These are phyloP conservation scores for Ennomos erosarius DNA, from an alignment of 2,888 invertebrate genomes.

Conservation along the genomic window DNA sequence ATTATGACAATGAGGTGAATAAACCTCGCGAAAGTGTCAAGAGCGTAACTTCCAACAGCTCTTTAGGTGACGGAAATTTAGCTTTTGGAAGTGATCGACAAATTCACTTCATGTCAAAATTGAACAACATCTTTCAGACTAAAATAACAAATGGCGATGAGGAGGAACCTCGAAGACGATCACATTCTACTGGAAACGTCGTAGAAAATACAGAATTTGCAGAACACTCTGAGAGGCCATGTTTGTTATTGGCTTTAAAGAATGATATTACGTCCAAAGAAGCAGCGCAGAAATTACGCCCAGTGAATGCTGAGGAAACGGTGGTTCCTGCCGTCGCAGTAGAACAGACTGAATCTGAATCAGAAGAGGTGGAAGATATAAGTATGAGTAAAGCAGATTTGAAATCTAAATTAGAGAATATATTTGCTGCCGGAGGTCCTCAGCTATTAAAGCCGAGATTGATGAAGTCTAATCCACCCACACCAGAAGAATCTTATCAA, in stretches of 20 bases:
- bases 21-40: constrained; percentile 60
- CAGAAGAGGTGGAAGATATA: constrained; percentile 55
- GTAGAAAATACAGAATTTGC: constrained; percentile 55
- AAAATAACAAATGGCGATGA: constrained; percentile 61
- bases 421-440: constrained; percentile 71
- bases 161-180: constrained; percentile 64
- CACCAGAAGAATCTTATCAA: constrained; percentile 69
- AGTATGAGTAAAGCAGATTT: constrained; percentile 70
- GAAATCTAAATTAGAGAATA: constrained; percentile 72
- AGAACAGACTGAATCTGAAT: constrained; percentile 25
- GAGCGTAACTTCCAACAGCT: constrained; percentile 60
- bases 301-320: constrained; percentile 51
- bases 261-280: constrained; percentile 67
- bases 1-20: constrained; percentile 45
- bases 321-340: constrained; percentile 2
- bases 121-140: constrained; percentile 71
- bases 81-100: constrained; percentile 69
- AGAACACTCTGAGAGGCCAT: constrained; percentile 52
- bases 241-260: constrained; percentile 66
- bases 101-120: constrained; percentile 73
- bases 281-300: constrained; percentile 56
- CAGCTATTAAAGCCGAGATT: constrained; percentile 63
- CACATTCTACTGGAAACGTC: constrained; percentile 70
- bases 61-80: constrained; percentile 61
- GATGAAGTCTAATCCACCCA: constrained; percentile 71